Evolutionary conservation across 1,140 invertebrate genomes (phyloP), one percentile per base, ranked within the genome.

Genomic region (Apis dorsata): DNA sequence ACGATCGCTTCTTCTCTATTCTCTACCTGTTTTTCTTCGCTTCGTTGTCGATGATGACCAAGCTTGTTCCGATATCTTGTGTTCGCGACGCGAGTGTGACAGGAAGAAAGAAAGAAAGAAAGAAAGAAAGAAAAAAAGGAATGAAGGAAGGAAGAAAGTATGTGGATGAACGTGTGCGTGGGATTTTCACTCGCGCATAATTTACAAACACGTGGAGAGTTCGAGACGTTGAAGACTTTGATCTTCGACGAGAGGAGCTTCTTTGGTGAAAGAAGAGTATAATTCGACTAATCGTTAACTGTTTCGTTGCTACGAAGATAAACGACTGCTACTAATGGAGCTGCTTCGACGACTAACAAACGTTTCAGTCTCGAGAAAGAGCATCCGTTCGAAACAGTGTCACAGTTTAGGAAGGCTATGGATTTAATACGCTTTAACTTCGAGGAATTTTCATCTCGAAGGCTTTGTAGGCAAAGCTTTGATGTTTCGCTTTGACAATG

Each of bases 51-150:
- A n/a, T 49, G 34, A 34, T 34, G 57, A 49, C 55, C 69, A 28
- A n/a, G 59, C 72, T 59, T 62, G 82, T 77, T 74, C 55, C 11
- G 65, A 28, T 53, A 44, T 71, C 59, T 66, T 55, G 66, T 60
- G 77, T 28, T n/a, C 78, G 68, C n/a, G 44, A 5, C 81, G 60
- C 66, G 81, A 70, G 66, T 78, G 55, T 44, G 80, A 60, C 17
- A 60, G 72, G 19, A 57, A 28, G 60, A 62, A 69, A 51, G 24
- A 10, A n/a, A 76, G 13, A 19, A 17, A 59, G 57, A 17, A 59
- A 57, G 55, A 57, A 57, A 57, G 55, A 15, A 57, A 57, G 34
- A 44, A 44, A 44, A 5, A 44, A 44, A 57, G 15, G 7, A 57
- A 57, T 68, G 24, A 21, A 63, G 66, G 13, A 24, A 15, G 49